A percentile compares a stretch with the other conserved stretches of the same genome.
These are phyloP conservation scores for Adineta ricciae DNA, from an alignment of 2,888 invertebrate genomes.

Conservation along the genomic window DNA sequence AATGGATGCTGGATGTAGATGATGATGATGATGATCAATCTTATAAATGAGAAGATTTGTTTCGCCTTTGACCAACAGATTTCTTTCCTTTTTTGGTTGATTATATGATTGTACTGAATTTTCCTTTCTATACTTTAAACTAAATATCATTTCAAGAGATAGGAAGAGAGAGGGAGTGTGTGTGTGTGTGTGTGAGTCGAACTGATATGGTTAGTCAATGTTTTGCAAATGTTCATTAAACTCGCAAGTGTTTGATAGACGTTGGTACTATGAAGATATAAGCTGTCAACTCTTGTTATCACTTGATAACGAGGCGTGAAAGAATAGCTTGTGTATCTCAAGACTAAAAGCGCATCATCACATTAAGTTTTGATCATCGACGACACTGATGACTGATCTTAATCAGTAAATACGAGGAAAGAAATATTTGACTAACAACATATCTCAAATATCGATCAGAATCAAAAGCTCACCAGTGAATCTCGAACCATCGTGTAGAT, in stretches of 20 bases:
- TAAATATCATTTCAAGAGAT: no score
- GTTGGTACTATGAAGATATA: not conserved
- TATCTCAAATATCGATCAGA: not conserved
- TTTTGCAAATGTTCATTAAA: not conserved
- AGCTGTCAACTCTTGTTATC: slow-evolving; percentile 9
- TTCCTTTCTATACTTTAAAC: no score
- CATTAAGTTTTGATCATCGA: not conserved
- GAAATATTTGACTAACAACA: not conserved
- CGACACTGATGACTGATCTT: slow-evolving; percentile 4
- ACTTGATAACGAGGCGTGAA: not conserved
- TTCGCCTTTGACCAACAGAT: not conserved
- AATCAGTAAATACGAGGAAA: not conserved
- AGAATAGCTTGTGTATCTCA: not conserved
- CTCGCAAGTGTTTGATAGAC: not conserved
- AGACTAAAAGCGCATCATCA: not conserved
- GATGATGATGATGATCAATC: not conserved
- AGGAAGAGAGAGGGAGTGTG: no score
- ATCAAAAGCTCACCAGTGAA: no score
- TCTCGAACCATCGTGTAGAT: no score
- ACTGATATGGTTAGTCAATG: no score
- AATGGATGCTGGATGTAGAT: not conserved
- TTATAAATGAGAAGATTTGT: not conserved
- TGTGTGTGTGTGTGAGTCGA: no score
- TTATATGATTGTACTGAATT: no score
- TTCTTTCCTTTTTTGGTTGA: no score